Conservation (phyloP, 2,113 vertebrate genomes). For the Tachycineta bicolor region DNA sequence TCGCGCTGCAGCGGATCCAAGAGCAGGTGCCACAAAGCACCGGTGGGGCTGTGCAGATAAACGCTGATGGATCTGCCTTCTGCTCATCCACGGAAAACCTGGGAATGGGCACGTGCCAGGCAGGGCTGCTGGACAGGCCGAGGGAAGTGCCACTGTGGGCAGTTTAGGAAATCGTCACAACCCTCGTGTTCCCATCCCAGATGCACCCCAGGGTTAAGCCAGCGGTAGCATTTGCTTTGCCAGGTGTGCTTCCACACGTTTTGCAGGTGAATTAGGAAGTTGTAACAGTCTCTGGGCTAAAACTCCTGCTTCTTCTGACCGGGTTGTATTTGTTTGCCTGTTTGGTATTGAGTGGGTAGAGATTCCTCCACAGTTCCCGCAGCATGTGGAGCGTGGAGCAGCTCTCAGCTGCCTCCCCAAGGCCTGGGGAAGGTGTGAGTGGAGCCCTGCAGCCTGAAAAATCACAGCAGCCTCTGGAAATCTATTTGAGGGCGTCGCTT, state of each 20-base stretch:
- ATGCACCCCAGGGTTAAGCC: background rate
- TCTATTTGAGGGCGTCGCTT: background rate
- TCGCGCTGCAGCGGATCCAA: accelerated
- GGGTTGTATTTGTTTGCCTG: background rate
- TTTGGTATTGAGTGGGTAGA: background rate
- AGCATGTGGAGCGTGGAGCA: background rate
- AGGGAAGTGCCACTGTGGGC: background rate
- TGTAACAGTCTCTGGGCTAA: background rate
- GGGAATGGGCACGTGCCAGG: background rate
- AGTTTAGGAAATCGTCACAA: background rate
- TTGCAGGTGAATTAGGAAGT: background rate
- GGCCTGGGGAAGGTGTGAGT: background rate
- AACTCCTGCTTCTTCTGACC: background rate
- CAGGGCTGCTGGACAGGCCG: background rate
- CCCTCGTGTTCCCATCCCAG: background rate
- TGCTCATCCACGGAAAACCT: background rate
- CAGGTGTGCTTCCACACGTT: background rate
- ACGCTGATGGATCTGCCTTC: background rate
- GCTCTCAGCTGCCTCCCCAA: background rate
- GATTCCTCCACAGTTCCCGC: background rate
- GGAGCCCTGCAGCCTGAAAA: background rate
- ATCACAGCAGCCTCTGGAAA: background rate
- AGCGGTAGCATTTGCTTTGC: background rate
- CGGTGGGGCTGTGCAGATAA: background rate
- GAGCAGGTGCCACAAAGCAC: background rate